A percentile compares a stretch with the other conserved stretches of the same genome.
Evolutionary conservation across 2,113 vertebrate species (phyloP).

Genomic region (Oryzias melastigma): DNA sequence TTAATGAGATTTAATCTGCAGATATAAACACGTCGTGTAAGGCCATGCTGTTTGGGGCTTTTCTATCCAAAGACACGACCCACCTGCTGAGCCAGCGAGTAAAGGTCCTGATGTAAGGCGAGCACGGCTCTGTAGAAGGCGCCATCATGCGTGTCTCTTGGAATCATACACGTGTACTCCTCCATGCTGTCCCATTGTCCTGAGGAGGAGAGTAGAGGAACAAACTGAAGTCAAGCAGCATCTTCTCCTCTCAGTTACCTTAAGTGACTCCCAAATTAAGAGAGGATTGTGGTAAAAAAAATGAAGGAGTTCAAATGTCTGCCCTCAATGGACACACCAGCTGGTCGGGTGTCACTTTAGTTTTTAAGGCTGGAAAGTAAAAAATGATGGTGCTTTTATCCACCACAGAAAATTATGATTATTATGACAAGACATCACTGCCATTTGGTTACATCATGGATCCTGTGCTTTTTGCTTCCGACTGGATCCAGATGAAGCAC

Average conservation of each 20-base stretch:
- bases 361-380: conserved; percentile 34
- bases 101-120: conserved; percentile 96
- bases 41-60: too few relatives aligned
- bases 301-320: conserved; percentile 9
- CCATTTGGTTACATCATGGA: conserved; percentile 29
- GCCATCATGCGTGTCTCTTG: conserved; percentile 94
- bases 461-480: conserved; percentile 31
- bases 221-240: too few relatives aligned
- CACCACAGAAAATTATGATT: conserved; percentile 46
- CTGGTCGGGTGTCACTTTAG: conserved; percentile 10
- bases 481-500: neutral
- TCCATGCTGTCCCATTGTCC: conserved; percentile 99
- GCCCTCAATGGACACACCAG: conserved; percentile 3
- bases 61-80: conserved; percentile 23
- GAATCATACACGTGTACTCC: conserved; percentile 98
- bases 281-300: neutral
- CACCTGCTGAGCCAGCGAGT: conserved; percentile 97
- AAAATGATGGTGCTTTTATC: conserved; percentile 47
- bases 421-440: conserved; percentile 49
- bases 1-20: conserved; percentile 7
- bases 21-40: too few relatives aligned
- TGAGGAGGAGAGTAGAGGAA: conserved; percentile 45
- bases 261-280: too few relatives aligned
- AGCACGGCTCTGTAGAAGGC: conserved; percentile 97
- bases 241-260: too few relatives aligned